Evolutionary conservation across 2,888 invertebrate genomes (phyloP).

Genomic region (Cosmopolites sordidus): DNA sequence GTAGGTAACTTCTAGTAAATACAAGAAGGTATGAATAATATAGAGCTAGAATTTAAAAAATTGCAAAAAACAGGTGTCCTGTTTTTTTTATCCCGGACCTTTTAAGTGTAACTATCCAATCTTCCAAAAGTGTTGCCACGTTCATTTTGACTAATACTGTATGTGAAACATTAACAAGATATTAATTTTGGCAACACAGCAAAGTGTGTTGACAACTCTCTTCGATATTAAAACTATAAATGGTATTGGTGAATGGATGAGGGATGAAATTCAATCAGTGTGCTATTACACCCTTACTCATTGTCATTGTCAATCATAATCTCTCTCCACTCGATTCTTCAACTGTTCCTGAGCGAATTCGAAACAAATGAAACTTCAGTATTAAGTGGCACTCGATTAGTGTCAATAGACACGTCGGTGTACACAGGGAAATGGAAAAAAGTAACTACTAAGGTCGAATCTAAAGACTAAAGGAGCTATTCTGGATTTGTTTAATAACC

Average conservation of each 20-base stretch:
- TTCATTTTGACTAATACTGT: too few species aligned
- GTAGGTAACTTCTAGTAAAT: too few species aligned
- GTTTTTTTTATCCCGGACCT: too few species aligned
- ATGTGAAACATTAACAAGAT: too few species aligned
- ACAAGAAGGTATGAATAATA: too few species aligned
- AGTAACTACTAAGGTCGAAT: background rate
- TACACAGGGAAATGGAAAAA: constrained; percentile 12
- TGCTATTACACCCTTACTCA: constrained; percentile 42
- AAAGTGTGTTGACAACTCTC: background rate
- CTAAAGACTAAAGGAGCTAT: background rate
- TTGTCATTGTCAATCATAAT: constrained; percentile 53
- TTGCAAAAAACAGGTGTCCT: too few species aligned
- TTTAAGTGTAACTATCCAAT: too few species aligned
- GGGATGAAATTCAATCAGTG: constrained; percentile 37
- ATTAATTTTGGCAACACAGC: background rate
- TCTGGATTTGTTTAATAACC: background rate
- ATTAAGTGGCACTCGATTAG: constrained; percentile 14
- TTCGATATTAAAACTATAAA: background rate
- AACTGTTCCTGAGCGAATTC: constrained; percentile 52
- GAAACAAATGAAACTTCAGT: constrained; percentile 24
- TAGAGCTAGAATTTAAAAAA: too few species aligned
- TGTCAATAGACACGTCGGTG: constrained; percentile 15
- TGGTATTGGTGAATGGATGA: constrained; percentile 4
- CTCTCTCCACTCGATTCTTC: constrained; percentile 58
- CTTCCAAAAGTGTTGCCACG: too few species aligned